Percentiles rank a stretch among this genome's conserved stretches.
These are phyloP conservation scores for Graphium colonna DNA, from an alignment of 2,888 invertebrate genomes.

Conservation along the genomic window DNA sequence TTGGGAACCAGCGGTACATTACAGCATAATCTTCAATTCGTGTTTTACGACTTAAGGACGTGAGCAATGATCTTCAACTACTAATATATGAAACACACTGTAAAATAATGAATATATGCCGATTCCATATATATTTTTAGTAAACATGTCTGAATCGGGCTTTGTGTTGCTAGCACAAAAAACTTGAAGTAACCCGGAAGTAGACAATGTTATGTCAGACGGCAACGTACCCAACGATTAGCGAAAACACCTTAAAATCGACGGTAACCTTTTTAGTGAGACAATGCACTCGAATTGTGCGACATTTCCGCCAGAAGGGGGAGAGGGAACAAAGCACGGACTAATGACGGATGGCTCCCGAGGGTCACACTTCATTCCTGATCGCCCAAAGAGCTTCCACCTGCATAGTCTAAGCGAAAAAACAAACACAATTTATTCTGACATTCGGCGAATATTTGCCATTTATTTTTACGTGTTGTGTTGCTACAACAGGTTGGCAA, in stretches of 20 bases:
- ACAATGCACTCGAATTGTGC: conserved; percentile 19
- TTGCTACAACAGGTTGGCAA: not conserved
- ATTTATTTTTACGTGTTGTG: not conserved
- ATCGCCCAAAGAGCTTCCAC: conserved; percentile 20
- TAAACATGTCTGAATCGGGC: too few relatives aligned
- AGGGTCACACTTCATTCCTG: conserved; percentile 20
- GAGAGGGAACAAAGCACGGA: conserved; percentile 14
- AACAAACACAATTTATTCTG: conserved; percentile 13
- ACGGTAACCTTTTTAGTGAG: conserved; percentile 19
- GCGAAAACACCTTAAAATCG: conserved; percentile 13
- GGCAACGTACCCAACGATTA: conserved; percentile 12
- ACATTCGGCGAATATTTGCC: conserved; percentile 9
- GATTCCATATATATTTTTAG: too few relatives aligned
- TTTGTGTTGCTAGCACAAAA: too few relatives aligned
- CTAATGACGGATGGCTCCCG: conserved; percentile 21
- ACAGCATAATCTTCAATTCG: too few relatives aligned
- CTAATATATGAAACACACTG: too few relatives aligned
- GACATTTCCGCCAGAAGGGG: conserved; percentile 16
- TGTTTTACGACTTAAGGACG: too few relatives aligned
- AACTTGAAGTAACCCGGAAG: too few relatives aligned
- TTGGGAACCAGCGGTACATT: too few relatives aligned
- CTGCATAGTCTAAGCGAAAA: conserved; percentile 14
- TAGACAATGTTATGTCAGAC: not conserved
- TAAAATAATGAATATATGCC: too few relatives aligned
- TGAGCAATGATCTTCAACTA: too few relatives aligned